phyloP scores from a whole-genome alignment of 2,888 invertebrate genomes.

The Tenthredo mesomela region DNA sequence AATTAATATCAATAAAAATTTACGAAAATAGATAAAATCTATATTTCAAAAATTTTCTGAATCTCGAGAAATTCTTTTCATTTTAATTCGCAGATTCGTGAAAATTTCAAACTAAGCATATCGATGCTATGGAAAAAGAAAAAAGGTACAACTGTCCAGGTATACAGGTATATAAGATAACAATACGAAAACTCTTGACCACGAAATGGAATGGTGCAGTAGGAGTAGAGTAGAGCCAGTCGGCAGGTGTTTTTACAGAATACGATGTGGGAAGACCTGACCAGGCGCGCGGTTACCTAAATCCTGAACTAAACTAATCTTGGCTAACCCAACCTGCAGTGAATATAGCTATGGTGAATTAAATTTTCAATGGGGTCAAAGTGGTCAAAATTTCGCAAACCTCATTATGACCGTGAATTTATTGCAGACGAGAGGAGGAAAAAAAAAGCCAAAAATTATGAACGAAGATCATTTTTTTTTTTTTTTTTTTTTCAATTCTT shows the following conservation, averaged over 20 bases:
- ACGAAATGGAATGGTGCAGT: not conserved
- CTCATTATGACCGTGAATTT: not conserved
- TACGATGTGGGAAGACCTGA: slow-evolving; percentile 18
- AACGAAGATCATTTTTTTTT: not conserved
- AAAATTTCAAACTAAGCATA: too few relatives aligned
- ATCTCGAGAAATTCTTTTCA: too few relatives aligned
- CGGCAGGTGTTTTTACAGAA: slow-evolving; percentile 11
- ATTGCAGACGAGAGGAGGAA: not conserved
- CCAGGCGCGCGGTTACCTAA: not conserved
- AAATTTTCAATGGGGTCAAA: slow-evolving; percentile 41
- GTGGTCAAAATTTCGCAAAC: slow-evolving; percentile 30
- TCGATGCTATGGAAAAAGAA: not conserved
- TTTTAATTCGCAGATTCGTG: too few relatives aligned
- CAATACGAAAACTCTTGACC: slow-evolving; percentile 22
- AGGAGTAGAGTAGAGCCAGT: not conserved
- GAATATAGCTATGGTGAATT: not conserved
- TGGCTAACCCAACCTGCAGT: not conserved
- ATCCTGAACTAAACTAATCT: not conserved
- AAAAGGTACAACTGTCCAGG: not conserved
- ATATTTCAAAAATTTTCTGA: too few relatives aligned
- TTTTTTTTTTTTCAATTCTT: too few relatives aligned
- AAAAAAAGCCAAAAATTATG: not conserved
- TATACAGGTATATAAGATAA: not conserved
- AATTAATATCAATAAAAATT: not conserved
- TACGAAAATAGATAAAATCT: not conserved